A percentile compares a stretch with the other conserved stretches of the same genome.
Conservation (phyloP, 2,888 invertebrate genomes). For the Eristalinus aeneus region DNA sequence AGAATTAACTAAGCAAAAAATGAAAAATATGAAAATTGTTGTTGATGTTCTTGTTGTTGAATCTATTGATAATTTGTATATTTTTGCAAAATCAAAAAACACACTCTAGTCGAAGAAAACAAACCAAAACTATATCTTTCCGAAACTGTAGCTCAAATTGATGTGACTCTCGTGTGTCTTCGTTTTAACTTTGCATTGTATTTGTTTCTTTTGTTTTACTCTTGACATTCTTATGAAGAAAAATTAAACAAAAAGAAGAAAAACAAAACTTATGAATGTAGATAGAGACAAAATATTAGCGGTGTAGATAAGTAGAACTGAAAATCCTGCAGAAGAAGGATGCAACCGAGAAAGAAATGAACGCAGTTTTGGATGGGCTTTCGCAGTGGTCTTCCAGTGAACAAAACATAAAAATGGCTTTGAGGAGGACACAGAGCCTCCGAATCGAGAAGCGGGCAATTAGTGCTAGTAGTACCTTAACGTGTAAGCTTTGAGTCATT, state of each 20-base stretch:
- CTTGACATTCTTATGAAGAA: conserved; percentile 47
- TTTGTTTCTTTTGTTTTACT: background rate
- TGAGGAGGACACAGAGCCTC: background rate
- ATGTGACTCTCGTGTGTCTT: conserved; percentile 28
- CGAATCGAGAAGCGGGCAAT: conserved; percentile 19
- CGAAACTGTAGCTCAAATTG: conserved; percentile 48
- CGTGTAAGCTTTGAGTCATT: background rate
- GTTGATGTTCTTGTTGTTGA: conserved; percentile 69
- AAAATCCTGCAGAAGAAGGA: background rate
- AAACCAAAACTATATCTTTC: conserved; percentile 12
- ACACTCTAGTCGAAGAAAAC: background rate
- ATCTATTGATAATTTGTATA: conserved; percentile 66
- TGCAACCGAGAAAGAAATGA: background rate
- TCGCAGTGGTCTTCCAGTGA: conserved; percentile 52
- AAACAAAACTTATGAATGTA: conserved; percentile 67
- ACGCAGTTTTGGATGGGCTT: background rate
- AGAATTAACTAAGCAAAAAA: conserved; percentile 26
- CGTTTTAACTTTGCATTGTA: background rate
- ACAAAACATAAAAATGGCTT: conserved; percentile 40
- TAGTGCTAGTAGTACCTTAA: conserved; percentile 57
- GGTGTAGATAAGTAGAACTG: conserved; percentile 27
- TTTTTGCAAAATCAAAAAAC: conserved; percentile 59
- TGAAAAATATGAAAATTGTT: conserved; percentile 44
- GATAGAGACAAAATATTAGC: conserved; percentile 59
- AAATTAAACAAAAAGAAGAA: conserved; percentile 29